Evolutionary conservation across 2,113 vertebrate species (phyloP).

Genomic region (Engystomops pustulosus): DNA sequence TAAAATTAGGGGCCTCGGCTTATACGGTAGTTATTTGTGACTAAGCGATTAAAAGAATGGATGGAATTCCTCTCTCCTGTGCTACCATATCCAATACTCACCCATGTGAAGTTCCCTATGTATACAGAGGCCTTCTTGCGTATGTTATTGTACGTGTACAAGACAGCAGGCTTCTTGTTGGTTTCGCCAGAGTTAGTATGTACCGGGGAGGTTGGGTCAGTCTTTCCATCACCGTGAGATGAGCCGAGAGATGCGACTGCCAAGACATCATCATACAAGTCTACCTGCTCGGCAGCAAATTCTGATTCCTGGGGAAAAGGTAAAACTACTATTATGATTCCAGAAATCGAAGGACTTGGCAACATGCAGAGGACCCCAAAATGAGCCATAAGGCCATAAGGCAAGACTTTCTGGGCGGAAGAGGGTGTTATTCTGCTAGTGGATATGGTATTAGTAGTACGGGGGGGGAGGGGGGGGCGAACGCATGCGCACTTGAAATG

Average conservation of each 20-base stretch:
- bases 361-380: neutral
- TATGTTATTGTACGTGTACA: conserved; percentile 76
- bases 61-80: too few relatives aligned
- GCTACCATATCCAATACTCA: too few relatives aligned
- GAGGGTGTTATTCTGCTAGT: too few relatives aligned
- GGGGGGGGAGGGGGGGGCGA: too few relatives aligned
- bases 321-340: neutral
- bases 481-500: too few relatives aligned
- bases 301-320: conserved; percentile 75
- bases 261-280: conserved; percentile 91
- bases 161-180: conserved; percentile 72
- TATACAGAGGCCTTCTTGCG: conserved; percentile 82
- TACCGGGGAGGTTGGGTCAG: conserved; percentile 69
- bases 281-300: conserved; percentile 88
- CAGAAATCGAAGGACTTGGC: neutral
- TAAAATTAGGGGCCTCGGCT: too few relatives aligned
- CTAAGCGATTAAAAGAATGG: too few relatives aligned
- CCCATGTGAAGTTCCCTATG: conserved; percentile 94
- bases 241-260: conserved; percentile 80
- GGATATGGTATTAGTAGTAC: too few relatives aligned
- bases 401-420: too few relatives aligned
- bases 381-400: neutral
- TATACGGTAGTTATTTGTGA: too few relatives aligned
- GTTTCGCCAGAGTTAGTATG: conserved; percentile 71
- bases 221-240: conserved; percentile 65